Conservation (phyloP, 2,888 invertebrate species). For the Gymnoscelis rufifasciata region DNA sequence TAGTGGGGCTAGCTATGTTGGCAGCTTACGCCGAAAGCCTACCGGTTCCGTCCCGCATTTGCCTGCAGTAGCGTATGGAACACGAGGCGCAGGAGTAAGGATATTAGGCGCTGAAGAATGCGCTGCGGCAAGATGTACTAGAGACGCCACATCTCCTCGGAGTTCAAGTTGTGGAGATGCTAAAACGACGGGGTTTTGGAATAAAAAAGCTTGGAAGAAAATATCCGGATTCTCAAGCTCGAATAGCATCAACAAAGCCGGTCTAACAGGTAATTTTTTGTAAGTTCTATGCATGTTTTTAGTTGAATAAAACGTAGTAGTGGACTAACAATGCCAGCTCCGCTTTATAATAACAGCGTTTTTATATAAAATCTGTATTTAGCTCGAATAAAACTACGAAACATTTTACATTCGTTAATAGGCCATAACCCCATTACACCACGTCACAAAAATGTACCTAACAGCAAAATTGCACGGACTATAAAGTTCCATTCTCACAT, state of each 20-base stretch:
- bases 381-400: constrained; percentile 49
- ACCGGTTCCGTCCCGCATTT: constrained; percentile 73
- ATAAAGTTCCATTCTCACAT: constrained; percentile 55
- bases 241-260: constrained; percentile 83
- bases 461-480: constrained; percentile 42
- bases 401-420: constrained; percentile 41
- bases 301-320: constrained; percentile 3
- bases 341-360: constrained; percentile 23
- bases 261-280: constrained; percentile 80
- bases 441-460: constrained; percentile 35
- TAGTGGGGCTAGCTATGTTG: constrained; percentile 89
- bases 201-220: constrained; percentile 88
- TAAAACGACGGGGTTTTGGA: constrained; percentile 82
- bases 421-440: constrained; percentile 43
- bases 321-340: constrained; percentile 19
- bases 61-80: constrained; percentile 75
- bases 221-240: constrained; percentile 86
- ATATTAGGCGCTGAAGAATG: constrained; percentile 69
- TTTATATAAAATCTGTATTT: constrained; percentile 52
- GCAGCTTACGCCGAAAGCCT: constrained; percentile 81
- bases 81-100: constrained; percentile 70
- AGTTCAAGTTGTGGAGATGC: constrained; percentile 74
- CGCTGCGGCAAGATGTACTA: constrained; percentile 57
- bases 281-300: constrained; percentile 7
- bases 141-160: constrained; percentile 62